phyloP scores from a whole-genome alignment of 2,888 invertebrate species.

The Tipula helvola region DNA sequence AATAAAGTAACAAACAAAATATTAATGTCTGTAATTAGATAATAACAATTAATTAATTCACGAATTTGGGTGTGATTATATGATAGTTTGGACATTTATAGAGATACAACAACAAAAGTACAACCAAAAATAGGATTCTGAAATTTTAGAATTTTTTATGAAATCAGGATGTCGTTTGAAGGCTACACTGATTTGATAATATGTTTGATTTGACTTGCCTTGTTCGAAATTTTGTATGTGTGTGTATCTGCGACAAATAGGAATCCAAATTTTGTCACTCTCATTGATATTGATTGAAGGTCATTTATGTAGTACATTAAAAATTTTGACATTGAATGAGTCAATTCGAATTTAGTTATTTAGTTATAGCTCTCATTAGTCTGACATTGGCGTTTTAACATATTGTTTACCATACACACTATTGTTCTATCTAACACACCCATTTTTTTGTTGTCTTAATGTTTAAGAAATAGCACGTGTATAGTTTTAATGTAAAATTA shows the following conservation, averaged over 20 bases:
- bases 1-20: neutral
- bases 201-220: neutral
- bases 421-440: neutral
- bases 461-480: neutral
- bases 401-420: neutral
- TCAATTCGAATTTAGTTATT: neutral
- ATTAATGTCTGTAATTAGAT: neutral
- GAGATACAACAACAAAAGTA: neutral
- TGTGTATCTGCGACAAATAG: neutral
- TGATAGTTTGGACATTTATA: neutral
- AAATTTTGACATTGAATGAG: neutral
- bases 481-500: neutral
- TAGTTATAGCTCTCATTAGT: neutral
- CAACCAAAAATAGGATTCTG: neutral
- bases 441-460: neutral
- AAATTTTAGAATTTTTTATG: neutral
- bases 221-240: neutral
- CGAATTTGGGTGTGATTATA: neutral
- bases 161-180: neutral
- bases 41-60: neutral
- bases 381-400: neutral
- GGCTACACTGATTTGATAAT: neutral
- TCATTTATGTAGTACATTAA: neutral
- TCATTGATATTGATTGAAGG: neutral
- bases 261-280: neutral